phyloP scores from a whole-genome alignment of 2,888 invertebrate genomes.

The Hipparchia sbordonii region DNA sequence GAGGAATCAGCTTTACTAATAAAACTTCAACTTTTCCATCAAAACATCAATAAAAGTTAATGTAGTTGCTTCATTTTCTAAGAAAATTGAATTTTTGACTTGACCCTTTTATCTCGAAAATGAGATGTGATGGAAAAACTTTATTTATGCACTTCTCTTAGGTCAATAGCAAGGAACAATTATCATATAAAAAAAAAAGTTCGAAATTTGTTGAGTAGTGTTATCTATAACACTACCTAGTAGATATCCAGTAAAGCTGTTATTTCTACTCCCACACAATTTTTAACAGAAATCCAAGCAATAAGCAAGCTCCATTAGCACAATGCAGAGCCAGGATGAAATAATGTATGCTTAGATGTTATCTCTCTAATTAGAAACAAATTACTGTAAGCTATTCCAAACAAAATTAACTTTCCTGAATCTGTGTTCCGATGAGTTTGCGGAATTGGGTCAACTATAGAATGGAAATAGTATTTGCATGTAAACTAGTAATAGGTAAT shows the following conservation, averaged over 20 bases:
- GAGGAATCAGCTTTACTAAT: too few relatives aligned
- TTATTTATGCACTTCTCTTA: too few relatives aligned
- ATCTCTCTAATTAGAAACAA: constrained; percentile 10
- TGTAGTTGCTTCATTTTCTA: too few relatives aligned
- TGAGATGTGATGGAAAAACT: too few relatives aligned
- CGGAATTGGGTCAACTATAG: constrained; percentile 8
- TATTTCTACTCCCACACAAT: neutral
- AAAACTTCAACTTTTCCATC: too few relatives aligned
- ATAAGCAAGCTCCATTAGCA: neutral
- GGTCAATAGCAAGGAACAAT: too few relatives aligned
- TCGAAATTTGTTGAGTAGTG: too few relatives aligned
- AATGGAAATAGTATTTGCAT: constrained; percentile 5
- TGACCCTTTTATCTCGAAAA: too few relatives aligned
- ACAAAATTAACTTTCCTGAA: constrained; percentile 12
- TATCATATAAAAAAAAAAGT: too few relatives aligned
- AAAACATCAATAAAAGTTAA: too few relatives aligned
- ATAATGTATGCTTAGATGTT: neutral
- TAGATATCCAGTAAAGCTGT: neutral
- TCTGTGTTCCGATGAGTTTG: constrained; percentile 4
- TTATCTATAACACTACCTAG: neutral
- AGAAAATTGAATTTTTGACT: too few relatives aligned
- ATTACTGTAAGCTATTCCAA: constrained; percentile 10
- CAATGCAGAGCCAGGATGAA: neutral
- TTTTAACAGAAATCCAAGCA: neutral
- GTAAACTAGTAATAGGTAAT: neutral